Percentiles rank a stretch among this genome's conserved stretches.
Conservation (phyloP, 1,140 invertebrate genomes). For the Orchesella cincta region DNA sequence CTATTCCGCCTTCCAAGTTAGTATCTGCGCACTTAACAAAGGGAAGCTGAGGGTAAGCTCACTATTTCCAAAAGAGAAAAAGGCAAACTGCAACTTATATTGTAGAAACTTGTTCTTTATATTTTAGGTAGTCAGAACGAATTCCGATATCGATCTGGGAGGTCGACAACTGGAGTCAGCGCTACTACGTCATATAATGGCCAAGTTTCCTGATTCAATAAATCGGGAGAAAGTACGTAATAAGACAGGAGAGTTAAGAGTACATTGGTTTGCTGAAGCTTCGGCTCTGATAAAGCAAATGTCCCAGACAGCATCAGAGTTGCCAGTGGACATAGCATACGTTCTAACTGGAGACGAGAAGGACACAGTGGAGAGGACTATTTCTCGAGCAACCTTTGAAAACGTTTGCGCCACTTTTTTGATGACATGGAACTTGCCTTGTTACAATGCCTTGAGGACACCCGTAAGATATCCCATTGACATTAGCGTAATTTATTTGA, state of each 20-base stretch:
- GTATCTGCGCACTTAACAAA: constrained; percentile 87
- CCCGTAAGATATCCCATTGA: constrained; percentile 68
- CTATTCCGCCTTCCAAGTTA: constrained; percentile 79
- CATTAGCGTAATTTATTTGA: constrained; percentile 76
- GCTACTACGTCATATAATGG: constrained; percentile 81
- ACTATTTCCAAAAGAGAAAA: too few species aligned
- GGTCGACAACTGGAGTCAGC: constrained; percentile 89
- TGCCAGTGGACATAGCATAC: constrained; percentile 96
- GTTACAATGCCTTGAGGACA: constrained; percentile 71
- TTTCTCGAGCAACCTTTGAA: constrained; percentile 76
- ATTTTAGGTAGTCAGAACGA: constrained; percentile 77
- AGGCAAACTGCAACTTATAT: too few species aligned
- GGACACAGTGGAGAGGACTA: constrained; percentile 80
- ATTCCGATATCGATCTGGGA: constrained; percentile 80
- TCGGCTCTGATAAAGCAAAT: constrained; percentile 99
- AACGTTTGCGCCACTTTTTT: constrained; percentile 72
- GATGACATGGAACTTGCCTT: too few species aligned
- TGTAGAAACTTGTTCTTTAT: too few species aligned
- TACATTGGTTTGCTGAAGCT: constrained; percentile 85
- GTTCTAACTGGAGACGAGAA: constrained; percentile 98
- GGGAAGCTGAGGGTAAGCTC: constrained; percentile 80
- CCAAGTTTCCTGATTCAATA: constrained; percentile 80
- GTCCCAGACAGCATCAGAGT: constrained; percentile 91
- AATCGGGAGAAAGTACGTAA: constrained; percentile 84
- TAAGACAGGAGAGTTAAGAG: constrained; percentile 78